phyloP scores from a whole-genome alignment of 1,140 invertebrate genomes.

The Drosophila insularis region DNA sequence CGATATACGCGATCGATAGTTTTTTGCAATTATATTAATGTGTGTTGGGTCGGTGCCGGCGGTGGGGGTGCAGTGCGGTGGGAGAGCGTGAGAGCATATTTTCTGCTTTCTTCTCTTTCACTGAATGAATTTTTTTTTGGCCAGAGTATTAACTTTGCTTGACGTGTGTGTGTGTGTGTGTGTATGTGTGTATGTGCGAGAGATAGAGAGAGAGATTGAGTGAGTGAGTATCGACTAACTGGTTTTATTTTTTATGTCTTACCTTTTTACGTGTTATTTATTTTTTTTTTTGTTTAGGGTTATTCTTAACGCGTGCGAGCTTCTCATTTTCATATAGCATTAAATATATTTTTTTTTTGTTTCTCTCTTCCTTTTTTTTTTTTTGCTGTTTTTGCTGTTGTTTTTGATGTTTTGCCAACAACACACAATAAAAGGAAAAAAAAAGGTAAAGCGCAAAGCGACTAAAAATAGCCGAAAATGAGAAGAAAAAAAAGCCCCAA shows the following conservation, averaged over 20 bases:
- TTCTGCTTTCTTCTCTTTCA: neutral
- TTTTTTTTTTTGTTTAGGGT: constrained; percentile 74
- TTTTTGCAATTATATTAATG: constrained; percentile 45
- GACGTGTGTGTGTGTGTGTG: constrained; percentile 31
- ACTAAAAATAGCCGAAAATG: constrained; percentile 67
- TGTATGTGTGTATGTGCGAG: constrained; percentile 23
- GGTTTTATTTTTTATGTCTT: constrained; percentile 54
- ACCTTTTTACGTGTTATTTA: constrained; percentile 38
- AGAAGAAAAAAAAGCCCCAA: constrained; percentile 32
- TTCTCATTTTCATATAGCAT: constrained; percentile 71
- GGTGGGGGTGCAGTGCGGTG: too few relatives aligned
- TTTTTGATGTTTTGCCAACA: constrained; percentile 67
- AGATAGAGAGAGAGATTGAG: constrained; percentile 30
- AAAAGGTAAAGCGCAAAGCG: constrained; percentile 60
- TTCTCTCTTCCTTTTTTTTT: constrained; percentile 19
- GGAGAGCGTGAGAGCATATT: neutral
- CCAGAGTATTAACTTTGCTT: neutral
- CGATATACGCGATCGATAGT: neutral
- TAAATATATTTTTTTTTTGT: constrained; percentile 43
- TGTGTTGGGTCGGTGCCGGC: constrained; percentile 48
- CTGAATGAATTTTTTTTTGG: neutral
- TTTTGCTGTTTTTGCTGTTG: constrained; percentile 28
- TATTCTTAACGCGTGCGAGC: constrained; percentile 67
- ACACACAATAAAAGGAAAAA: constrained; percentile 49
- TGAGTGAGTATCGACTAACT: constrained; percentile 63